Conservation (phyloP, 2,113 vertebrate species). For the Gallinago jamesoni region DNA sequence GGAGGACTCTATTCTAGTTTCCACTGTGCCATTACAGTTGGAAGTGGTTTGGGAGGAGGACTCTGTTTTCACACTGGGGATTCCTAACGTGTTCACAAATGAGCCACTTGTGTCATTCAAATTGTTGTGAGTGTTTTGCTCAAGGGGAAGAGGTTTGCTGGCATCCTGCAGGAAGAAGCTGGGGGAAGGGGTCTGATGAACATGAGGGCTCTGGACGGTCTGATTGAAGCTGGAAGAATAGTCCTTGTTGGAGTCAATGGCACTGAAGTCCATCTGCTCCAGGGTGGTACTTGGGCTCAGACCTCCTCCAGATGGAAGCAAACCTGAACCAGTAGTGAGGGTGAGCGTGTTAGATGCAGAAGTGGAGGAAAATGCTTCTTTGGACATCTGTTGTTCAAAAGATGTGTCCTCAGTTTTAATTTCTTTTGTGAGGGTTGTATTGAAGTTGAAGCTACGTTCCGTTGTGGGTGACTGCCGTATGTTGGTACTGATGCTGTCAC, state of each 20-base stretch:
- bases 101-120: constrained; percentile 73
- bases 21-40: constrained; percentile 89
- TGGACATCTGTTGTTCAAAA: constrained; percentile 97
- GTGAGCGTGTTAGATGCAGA: constrained; percentile 83
- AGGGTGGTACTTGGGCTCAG: constrained; percentile 97
- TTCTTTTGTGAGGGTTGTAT: constrained; percentile 87
- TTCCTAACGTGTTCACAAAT: constrained; percentile 73
- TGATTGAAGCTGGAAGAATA: constrained; percentile 89
- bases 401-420: constrained; percentile 98
- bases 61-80: constrained; percentile 88
- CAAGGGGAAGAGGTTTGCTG: constrained; percentile 80
- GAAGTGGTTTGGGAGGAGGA: constrained; percentile 83
- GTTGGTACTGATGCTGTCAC: constrained; percentile 81
- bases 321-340: constrained; percentile 84
- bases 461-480: constrained; percentile 86
- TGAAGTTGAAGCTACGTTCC: constrained; percentile 87
- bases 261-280: constrained; percentile 99
- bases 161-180: constrained; percentile 98
- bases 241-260: constrained; percentile 97
- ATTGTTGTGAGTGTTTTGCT: constrained; percentile 78
- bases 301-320: constrained; percentile 94
- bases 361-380: constrained; percentile 86
- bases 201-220: constrained; percentile 89
- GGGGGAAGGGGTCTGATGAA: constrained; percentile 93
- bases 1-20: constrained; percentile 80